Percentiles rank a stretch among this genome's conserved stretches.
Conservation (phyloP, 1,140 invertebrate genomes). For the Camponotus floridanus region DNA sequence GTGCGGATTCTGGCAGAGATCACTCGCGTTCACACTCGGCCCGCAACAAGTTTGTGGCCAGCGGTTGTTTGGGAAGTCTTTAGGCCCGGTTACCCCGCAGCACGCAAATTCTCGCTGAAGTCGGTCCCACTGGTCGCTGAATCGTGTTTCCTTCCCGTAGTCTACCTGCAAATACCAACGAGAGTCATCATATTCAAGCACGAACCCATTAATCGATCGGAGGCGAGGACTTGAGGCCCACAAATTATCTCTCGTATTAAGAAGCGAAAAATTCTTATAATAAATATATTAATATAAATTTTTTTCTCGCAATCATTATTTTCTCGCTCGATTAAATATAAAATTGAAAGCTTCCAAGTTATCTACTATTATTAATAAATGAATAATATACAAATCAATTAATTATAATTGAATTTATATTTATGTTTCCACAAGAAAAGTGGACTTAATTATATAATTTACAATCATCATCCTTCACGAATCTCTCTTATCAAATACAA, state of each 20-base stretch:
- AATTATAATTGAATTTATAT: not conserved
- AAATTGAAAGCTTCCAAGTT: not conserved
- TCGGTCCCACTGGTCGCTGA: constrained; percentile 93
- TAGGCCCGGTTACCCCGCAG: constrained; percentile 91
- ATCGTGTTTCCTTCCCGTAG: constrained; percentile 91
- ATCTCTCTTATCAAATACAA: not conserved
- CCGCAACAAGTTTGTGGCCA: constrained; percentile 87
- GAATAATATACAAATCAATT: not conserved
- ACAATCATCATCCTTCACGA: too few species aligned
- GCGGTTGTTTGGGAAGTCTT: constrained; percentile 87
- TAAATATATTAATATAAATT: too few species aligned
- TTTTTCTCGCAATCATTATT: not conserved
- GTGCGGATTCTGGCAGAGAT: constrained; percentile 81
- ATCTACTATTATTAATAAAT: not conserved
- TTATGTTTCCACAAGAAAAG: too few species aligned
- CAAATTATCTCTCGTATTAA: not conserved
- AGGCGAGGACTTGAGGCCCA: not conserved
- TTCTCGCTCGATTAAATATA: not conserved
- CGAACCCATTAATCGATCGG: not conserved
- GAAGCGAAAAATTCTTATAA: not conserved
- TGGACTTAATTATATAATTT: too few species aligned
- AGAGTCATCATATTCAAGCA: not conserved
- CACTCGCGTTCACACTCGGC: constrained; percentile 76
- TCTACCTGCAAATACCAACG: constrained; percentile 85
- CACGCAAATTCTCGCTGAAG: constrained; percentile 92